Percentiles rank a stretch among this genome's conserved stretches.
Evolutionary conservation across 1,140 invertebrate genomes (phyloP).

Genomic region (Macrosteles quadrilineatus): DNA sequence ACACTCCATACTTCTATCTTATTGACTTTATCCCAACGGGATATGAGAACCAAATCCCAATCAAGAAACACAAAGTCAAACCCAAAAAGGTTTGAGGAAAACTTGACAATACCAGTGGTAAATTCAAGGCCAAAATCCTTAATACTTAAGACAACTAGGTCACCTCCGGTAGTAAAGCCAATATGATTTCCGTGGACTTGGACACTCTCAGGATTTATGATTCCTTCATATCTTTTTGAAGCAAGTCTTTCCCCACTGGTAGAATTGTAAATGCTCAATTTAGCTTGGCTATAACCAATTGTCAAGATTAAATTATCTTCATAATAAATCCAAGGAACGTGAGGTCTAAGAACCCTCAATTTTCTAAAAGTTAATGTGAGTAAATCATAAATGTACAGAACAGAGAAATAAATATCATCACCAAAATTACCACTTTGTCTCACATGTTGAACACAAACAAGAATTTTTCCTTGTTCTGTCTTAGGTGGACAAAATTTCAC

Average conservation of each 20-base stretch:
- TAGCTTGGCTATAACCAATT: not conserved
- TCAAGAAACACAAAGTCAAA: conserved; percentile 9
- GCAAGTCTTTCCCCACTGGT: not conserved
- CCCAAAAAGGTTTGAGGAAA: conserved; percentile 18
- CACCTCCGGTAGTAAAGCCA: conserved; percentile 8
- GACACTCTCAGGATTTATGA: conserved; percentile 15
- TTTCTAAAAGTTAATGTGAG: not conserved
- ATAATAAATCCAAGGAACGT: conserved; percentile 14
- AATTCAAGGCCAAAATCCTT: conserved; percentile 7
- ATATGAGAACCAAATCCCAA: not conserved
- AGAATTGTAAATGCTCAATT: not conserved
- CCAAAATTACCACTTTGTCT: not conserved
- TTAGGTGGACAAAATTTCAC: conserved; percentile 9
- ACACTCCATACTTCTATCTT: conserved; percentile 19
- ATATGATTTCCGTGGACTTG: not conserved
- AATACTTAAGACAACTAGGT: conserved; percentile 4
- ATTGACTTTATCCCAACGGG: conserved; percentile 5
- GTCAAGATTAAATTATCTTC: not conserved
- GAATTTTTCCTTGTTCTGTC: not conserved
- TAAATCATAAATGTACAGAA: conserved; percentile 4
- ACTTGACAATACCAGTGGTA: conserved; percentile 5
- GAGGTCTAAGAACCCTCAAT: not conserved
- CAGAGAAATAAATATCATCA: not conserved
- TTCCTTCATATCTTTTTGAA: conserved; percentile 3
- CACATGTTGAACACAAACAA: conserved; percentile 6